Base-by-base conservation (phyloP, 2,888 invertebrate genomes). In the Lepidocyrtinus sp. region DNA sequence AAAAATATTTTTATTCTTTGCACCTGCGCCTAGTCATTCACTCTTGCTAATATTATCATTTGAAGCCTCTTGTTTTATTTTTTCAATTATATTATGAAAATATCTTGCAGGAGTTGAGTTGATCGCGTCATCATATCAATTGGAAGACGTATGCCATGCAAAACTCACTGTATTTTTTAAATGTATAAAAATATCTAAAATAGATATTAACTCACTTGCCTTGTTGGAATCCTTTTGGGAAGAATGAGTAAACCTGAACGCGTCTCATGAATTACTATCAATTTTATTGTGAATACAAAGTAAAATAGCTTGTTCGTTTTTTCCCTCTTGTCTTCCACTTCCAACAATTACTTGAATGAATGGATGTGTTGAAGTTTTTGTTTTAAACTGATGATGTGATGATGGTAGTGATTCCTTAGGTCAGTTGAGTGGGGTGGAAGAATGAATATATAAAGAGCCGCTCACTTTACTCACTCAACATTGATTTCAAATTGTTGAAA, bases 161-260 rank as follows among this genome's bases (percentile, higher is more conserved):
- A 7, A 36, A 12, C 36, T 36, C 36, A 5, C 36, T 36, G 36
- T 36, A 7, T 12, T 7, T 36, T 12, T 36, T 36, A 36, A 36
- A 36, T 36, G 36, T 36, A 12, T 36, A 36, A 36, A 36, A 25
- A 64, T 64, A 45, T 36, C 67, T 2, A 67, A 67, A 67, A 67
- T 67, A 67, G 67, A 67, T 67, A 67, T 67, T 67, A 67, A 22
- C 67, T 67, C 67, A 67, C 36, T 67, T 67, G 46, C 19, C 67
- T 67, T 45, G 67, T 67, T 45, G 46, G 21, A 12, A 62, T 36
- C 12, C 36, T 36, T n/a, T n/a, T 36, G 12, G 36, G 12, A 12
- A 12, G 36, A 36, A 36, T 36, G 12, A 36, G 36, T 7, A 12
- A 36, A 36, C 12, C 36, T 36, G 36, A 12, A 5, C 12, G 36